Percentiles rank a stretch among this genome's conserved stretches.
phyloP scores from a whole-genome alignment of 2,113 vertebrate genomes.

The Cyrtonyx montezumae region DNA sequence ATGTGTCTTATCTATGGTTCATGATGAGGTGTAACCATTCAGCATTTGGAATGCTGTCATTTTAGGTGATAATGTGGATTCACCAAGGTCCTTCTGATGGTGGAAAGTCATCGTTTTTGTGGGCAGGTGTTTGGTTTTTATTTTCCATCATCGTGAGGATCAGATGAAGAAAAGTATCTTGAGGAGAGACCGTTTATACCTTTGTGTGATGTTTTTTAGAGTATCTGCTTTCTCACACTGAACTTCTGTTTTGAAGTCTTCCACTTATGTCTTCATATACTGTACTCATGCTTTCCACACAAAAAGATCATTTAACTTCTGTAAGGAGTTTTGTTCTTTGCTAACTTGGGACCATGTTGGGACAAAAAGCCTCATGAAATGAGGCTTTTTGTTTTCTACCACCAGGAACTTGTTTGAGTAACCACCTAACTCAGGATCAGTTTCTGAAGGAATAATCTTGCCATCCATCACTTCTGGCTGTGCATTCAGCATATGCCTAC shows the following conservation, averaged over 20 bases:
- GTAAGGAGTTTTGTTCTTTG: background rate
- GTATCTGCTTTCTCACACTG: background rate
- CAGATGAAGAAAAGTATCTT: background rate
- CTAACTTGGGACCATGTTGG: background rate
- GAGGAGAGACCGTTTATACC: background rate
- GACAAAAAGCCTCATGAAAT: no score
- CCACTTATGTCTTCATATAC: background rate
- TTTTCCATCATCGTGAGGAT: background rate
- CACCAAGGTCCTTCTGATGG: background rate
- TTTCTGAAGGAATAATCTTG: background rate
- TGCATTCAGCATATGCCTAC: background rate
- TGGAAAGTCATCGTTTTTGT: background rate
- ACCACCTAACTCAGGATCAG: background rate
- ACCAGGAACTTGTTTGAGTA: background rate
- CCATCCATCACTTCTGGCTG: background rate
- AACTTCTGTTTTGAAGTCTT: background rate
- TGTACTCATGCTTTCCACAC: background rate
- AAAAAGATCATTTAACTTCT: background rate
- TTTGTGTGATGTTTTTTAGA: background rate
- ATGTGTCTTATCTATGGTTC: accelerated
- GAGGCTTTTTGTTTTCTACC: background rate
- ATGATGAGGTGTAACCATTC: background rate
- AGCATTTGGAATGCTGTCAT: background rate
- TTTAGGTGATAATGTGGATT: background rate
- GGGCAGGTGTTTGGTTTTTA: background rate